Percentiles rank a stretch among this genome's conserved stretches.
Conservation (phyloP, 2,113 vertebrate genomes). For the Centropus unirufus region DNA sequence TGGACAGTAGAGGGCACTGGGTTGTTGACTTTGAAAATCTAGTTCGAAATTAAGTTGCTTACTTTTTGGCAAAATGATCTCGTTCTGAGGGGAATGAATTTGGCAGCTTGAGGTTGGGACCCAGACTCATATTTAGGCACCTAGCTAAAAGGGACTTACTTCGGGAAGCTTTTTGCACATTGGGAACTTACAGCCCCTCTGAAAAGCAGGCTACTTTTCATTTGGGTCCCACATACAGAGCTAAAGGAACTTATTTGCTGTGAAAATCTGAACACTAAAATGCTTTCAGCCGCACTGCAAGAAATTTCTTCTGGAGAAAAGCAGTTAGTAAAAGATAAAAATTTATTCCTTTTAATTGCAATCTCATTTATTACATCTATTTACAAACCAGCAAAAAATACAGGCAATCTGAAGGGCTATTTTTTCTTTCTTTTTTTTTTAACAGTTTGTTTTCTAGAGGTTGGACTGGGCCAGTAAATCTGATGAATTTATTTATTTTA, state of each 20-base stretch:
- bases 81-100: not conserved
- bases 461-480: not conserved
- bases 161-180: not conserved
- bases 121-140: not conserved
- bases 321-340: not conserved
- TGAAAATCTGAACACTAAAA: not conserved
- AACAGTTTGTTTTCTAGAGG: not conserved
- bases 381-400: not conserved
- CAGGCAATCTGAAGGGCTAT: not conserved
- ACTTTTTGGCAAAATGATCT: not conserved
- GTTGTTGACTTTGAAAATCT: not conserved
- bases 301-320: not conserved
- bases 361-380: not conserved
- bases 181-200: not conserved
- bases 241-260: not conserved
- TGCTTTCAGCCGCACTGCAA: not conserved
- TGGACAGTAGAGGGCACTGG: conserved; percentile 60
- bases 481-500: not conserved
- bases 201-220: not conserved
- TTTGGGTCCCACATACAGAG: not conserved
- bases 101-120: not conserved
- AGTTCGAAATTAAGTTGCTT: not conserved
- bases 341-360: not conserved
- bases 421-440: not conserved
- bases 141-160: not conserved